These are phyloP conservation scores for Physella acuta DNA, from an alignment of 1,140 invertebrate genomes.

Conservation along the genomic window DNA sequence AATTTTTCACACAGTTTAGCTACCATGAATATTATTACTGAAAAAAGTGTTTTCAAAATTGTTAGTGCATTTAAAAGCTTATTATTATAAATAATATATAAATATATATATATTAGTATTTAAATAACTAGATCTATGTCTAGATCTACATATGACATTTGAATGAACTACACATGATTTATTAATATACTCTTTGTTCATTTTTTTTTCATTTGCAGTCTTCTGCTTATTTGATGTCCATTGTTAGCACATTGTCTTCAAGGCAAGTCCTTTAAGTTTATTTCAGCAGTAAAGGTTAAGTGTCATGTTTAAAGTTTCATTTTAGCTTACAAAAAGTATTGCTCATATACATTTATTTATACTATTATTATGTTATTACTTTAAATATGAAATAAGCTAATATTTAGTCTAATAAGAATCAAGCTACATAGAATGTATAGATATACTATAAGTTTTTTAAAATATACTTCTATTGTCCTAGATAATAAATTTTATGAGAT, in stretches of 20 bases:
- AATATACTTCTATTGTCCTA: too few relatives aligned
- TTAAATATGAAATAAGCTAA: background rate
- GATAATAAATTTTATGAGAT: too few relatives aligned
- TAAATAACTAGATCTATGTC: too few relatives aligned
- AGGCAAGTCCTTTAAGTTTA: conserved; percentile 41
- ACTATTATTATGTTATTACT: background rate
- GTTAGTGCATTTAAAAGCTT: too few relatives aligned
- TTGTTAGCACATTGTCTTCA: conserved; percentile 53
- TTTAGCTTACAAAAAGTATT: background rate
- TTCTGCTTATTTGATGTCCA: conserved; percentile 75
- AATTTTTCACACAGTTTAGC: too few relatives aligned
- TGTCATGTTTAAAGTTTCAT: background rate
- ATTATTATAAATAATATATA: too few relatives aligned
- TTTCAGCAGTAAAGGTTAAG: conserved; percentile 44
- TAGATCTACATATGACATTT: too few relatives aligned
- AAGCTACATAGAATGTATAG: background rate
- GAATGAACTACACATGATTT: too few relatives aligned
- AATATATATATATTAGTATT: too few relatives aligned
- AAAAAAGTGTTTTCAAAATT: too few relatives aligned
- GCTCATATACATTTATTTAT: background rate
- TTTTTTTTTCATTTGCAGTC: conserved; percentile 63
- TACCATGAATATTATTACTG: too few relatives aligned
- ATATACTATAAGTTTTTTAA: background rate
- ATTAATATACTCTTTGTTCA: too few relatives aligned
- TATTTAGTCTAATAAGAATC: background rate